A percentile compares a stretch with the other conserved stretches of the same genome.
phyloP scores from a whole-genome alignment of 2,113 vertebrate species.

The Crotalus horridus region DNA sequence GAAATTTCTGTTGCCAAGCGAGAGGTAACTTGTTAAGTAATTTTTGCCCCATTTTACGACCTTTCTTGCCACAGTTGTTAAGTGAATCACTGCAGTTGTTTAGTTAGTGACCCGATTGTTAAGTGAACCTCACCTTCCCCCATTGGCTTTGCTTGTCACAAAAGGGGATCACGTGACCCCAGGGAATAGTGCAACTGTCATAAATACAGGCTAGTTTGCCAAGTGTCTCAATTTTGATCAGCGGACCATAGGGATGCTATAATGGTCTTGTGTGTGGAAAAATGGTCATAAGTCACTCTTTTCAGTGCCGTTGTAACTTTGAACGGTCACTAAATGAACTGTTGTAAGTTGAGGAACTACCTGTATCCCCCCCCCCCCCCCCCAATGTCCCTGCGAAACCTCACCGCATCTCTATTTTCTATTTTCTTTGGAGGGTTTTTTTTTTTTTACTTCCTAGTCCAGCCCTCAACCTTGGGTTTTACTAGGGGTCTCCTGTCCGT shows the following conservation, averaged over 20 bases:
- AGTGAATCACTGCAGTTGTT: background rate
- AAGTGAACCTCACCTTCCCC: background rate
- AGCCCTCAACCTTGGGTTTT: background rate
- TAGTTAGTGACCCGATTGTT: background rate
- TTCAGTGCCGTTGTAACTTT: no score
- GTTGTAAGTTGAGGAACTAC: background rate
- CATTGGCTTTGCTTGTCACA: background rate
- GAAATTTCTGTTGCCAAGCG: background rate
- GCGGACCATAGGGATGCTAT: background rate
- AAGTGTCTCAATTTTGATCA: background rate
- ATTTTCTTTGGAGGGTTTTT: background rate
- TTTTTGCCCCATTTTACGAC: background rate
- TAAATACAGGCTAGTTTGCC: background rate
- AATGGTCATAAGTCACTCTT: no score
- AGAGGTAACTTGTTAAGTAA: background rate
- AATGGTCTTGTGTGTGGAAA: no score
- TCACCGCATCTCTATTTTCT: background rate
- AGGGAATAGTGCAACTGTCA: background rate
- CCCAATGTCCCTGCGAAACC: background rate
- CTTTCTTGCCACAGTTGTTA: background rate
- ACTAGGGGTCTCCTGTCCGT: background rate
- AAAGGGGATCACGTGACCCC: background rate
- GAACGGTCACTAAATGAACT: background rate
- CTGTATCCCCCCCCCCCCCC: background rate
- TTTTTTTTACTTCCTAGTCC: background rate